Evolutionary conservation across 2,797 vertebrate genomes (phyloP), one percentile per base, ranked within the genome.

Genomic region (Leucoraja ocellata): DNA sequence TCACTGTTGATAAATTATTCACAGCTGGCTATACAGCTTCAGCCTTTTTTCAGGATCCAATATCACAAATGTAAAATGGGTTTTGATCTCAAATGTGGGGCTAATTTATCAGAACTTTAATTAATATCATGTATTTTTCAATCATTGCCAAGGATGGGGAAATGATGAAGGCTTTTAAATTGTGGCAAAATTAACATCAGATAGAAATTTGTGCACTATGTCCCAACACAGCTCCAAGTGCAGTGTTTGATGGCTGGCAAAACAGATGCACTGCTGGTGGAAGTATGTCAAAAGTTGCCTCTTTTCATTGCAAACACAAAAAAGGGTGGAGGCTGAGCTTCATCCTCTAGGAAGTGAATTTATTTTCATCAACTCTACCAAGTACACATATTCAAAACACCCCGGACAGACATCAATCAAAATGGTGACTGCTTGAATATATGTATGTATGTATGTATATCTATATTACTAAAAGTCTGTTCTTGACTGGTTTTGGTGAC

Each of bases 1-100:
- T 88, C 25, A 88, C 84, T 32, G 58, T n/a, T 86, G 83, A 65
- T 86, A 32, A 65, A 65, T 65, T 65, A 86, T 86, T 86, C 83
- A 65, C n/a, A 68, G 84, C 63, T 68, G n/a, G 1, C n/a, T 32
- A n/a, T 39, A 16, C 32, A 88, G 13, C 21, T 68, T 88, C 16
- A 18, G 18, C 25, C n/a, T 88, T 68, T 13, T 68, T 6, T 16
- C 65, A 32, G 14, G 84, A 68, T 36, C 4, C 16, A 36, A 63
- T 63, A 23, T 88, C n/a, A 2, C 8, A 63, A 68, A 88, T 88
- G 32, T 86, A 68, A 88, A 88, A 63, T 0, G 28, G 2, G n/a
- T 28, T 68, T n/a, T 18, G 9, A 0, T 7, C 61, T 68, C 16
- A 36, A 39, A 68, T 68, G 10, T 68, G 63, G 6, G 63, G 16